Evolutionary conservation across 2,113 vertebrate genomes (phyloP), one percentile per base, ranked within the genome.

Genomic region (Calcarius ornatus): DNA sequence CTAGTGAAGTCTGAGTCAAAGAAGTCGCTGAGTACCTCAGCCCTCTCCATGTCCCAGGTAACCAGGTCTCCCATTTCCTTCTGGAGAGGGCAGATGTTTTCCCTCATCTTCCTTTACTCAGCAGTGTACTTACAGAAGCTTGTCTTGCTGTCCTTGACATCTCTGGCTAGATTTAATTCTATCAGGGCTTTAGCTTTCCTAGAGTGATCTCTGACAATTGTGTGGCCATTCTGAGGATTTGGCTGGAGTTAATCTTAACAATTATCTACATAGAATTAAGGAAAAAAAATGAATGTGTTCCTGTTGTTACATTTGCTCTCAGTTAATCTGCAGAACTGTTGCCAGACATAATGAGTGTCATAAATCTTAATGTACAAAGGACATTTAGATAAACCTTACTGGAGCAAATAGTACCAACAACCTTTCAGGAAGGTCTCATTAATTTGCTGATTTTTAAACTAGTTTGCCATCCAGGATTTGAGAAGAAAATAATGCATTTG

Each of bases 401-500:
- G 57, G 86, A 81, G 69, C 50, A 63, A 92, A 90, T 40, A 63
- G 50, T 71, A 89, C 54, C 65, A 87, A 54, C 28, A 86, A 28
- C 63, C 56, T 83, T 70, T 71, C 30, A 11, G 47, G 43, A 92
- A 80, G 63, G 53, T 76, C 37, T 81, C 5, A 0, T 71, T 90
- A 31, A 79, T 92, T 57, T 82, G 47, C 65, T 73, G 57, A 22
- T 94, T 96, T 92, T 91, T 64, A 94, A 83, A 42, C 40, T 71
- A 54, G 51, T 75, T 79, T 83, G 30, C 63, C 63, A 82, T 51
- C 33, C 70, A 85, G 81, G 66, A 69, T 91, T 80, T 80, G 78
- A 76, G 73, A 66, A 75, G 38, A 93, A 96, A 95, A 80, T 57
- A 90, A 84, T 90, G 38, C 22, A 28, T 70, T 95, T 95, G 21